Evolutionary conservation across 2,113 vertebrate genomes (phyloP), one percentile per base, ranked within the genome.

Genomic region (Cranoglanis bouderius): DNA sequence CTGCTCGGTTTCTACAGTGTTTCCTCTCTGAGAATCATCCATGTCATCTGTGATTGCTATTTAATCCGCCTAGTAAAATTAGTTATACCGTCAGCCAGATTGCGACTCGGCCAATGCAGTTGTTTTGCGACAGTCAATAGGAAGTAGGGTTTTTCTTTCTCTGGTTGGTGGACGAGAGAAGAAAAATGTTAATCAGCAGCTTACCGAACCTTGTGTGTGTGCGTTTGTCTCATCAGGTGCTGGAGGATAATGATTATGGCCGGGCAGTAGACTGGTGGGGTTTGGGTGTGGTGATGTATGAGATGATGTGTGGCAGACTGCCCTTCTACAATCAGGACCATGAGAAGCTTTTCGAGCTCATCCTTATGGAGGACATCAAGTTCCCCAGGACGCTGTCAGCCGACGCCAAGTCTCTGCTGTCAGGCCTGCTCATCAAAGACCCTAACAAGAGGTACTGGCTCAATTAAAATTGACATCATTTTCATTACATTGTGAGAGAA

Each of bases 311-410:
- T 67, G 98, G 98, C 84, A 96, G 98, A 77, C 92, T 99, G 88
- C 98, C 98, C 0, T 99, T 99, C 95, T 99, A 99, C 95, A 99
- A 99, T 95, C 98, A 99, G 94, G 98, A 99, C 94, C 98, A 99
- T 35, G 98, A 99, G 95, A 99, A 99, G 91, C 96, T 99, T 43
- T 99, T 99, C 92, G 98, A 99, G 93, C 95, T 99, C 87, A 99
- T 99, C 93, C 95, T 99, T 87, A 99, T 99, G 98, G 98, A 99
- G 92, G 98, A 99, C 92, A 99, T 99, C 95, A 99, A 99, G 96
- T 99, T 99, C 93, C 98, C 98, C 46, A 96, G 98, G 90, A 99
- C 98, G 24, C 96, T 99, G 9, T 98, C 98, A 46, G 93, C 98
- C 38, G 98, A 99, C 90, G 98, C 98, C 94, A 99, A 99, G 95